A percentile compares a stretch with the other conserved stretches of the same genome.
Evolutionary conservation across 2,113 vertebrate genomes (phyloP).

Genomic region (Cyanoramphus novaezelandiae): DNA sequence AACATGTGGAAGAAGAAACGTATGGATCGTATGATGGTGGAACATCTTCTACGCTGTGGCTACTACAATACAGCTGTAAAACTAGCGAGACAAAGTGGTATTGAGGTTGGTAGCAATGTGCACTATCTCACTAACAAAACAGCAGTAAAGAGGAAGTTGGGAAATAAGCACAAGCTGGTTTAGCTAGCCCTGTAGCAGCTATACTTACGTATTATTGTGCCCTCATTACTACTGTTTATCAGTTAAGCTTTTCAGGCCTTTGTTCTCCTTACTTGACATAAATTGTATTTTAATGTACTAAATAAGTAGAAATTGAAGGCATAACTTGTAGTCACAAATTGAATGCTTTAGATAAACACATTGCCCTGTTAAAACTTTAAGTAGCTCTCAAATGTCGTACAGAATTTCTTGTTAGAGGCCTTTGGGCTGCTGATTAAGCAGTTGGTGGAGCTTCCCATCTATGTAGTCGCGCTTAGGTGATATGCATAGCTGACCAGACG

Average conservation of each 20-base stretch:
- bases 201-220: background rate
- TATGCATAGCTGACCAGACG: constrained; percentile 4
- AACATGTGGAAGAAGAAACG: constrained; percentile 97
- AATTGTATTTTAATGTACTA: background rate
- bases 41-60: constrained; percentile 94
- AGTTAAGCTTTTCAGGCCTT: background rate
- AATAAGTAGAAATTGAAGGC: background rate
- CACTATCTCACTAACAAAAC: background rate
- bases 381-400: background rate
- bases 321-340: background rate
- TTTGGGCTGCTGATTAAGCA: constrained; percentile 20
- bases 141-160: background rate
- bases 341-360: background rate
- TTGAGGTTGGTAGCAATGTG: constrained; percentile 82
- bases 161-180: background rate
- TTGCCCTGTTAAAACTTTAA: background rate
- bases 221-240: background rate
- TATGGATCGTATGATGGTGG: constrained; percentile 99
- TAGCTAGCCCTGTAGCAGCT: background rate
- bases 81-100: constrained; percentile 93
- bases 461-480: background rate
- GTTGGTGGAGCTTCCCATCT: constrained; percentile 28
- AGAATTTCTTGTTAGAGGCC: background rate
- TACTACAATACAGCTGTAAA: constrained; percentile 98
- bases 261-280: background rate